Evolutionary conservation across 92 coral and sea anemone genomes (phyloP), one percentile per base, ranked within the genome.

Genomic region (Porites rus): DNA sequence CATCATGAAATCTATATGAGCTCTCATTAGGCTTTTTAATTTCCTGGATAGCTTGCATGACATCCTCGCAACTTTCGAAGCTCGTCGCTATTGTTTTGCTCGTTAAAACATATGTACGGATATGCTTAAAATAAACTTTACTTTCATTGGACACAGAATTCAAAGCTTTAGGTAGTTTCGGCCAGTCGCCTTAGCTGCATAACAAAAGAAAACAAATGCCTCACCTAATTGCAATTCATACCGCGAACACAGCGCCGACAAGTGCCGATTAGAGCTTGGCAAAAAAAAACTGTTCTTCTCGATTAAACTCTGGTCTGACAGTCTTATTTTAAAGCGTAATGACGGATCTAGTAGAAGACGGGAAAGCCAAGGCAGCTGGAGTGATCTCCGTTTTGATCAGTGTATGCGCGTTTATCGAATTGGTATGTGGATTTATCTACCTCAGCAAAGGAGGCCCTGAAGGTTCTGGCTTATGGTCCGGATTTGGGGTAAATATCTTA

Each of bases 401-500:
- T 6, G 64, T 78, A 16, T 69, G 64, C n/a, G 84, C 88, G 10
- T n/a, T 91, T 5, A 89, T 85, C 60, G 78, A 87, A 50, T 51
- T 88, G 31, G 74, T 91, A 69, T 91, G 93, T 22, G 93, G 93
- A 16, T 91, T 91, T 72, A 89, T 91, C 18, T 91, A 85, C 80
- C 77, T 91, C 18, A 77, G 89, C 59, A 75, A 82, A 21, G 93
- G 93, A 28, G 93, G 93, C 17, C 79, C 65, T n/a, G 93, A 91
- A 7, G 93, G 92, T 69, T 81, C 93, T 9, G 93, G 93, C 12
- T 6, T 91, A 61, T 91, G 93, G 93, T 88, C 84, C 5, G 93
- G 93, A 38, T 18, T 82, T 66, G 93, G 92, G 93, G 93, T 91
- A 91, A 82, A 86, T 61, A 60, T 65, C 12, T 54, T 2, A 21